A percentile compares a stretch with the other conserved stretches of the same genome.
Conservation (phyloP, 2,888 invertebrate genomes). For the Polyommatus icarus region DNA sequence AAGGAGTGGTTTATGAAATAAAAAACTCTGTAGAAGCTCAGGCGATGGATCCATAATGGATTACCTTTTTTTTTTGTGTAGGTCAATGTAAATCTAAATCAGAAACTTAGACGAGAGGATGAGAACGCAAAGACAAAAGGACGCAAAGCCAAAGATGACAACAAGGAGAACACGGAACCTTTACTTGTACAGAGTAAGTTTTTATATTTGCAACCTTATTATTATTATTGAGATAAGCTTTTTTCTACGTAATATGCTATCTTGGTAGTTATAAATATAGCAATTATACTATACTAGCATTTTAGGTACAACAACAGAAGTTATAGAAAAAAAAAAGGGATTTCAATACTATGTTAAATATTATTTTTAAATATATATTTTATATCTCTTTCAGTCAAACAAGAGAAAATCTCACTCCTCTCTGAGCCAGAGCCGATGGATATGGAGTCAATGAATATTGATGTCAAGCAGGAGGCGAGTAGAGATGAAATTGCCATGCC, state of each 20-base stretch:
- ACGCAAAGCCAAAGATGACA: constrained; percentile 51
- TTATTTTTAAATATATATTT: no score
- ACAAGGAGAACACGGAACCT: constrained; percentile 63
- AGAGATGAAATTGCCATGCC: constrained; percentile 66
- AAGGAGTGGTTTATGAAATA: no score
- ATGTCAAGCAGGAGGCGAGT: constrained; percentile 46
- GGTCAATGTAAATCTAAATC: constrained; percentile 66
- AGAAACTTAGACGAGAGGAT: constrained; percentile 66
- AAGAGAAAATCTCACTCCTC: constrained; percentile 63
- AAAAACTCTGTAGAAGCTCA: no score
- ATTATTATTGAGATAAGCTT: no score
- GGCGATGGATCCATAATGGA: no score
- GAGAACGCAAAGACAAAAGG: constrained; percentile 45
- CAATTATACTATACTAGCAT: no score
- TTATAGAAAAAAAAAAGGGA: no score
- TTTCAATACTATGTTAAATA: no score
- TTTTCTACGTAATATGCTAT: no score
- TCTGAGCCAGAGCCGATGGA: constrained; percentile 55
- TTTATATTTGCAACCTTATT: neutral
- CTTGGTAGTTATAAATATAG: no score
- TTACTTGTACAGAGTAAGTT: constrained; percentile 52
- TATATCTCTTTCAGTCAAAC: constrained; percentile 57
- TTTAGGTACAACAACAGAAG: no score
- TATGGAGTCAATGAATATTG: constrained; percentile 43
- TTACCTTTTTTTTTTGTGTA: constrained; percentile 38